These are phyloP conservation scores for Heliothis virescens DNA, from an alignment of 1,140 invertebrate species.

Conservation along the genomic window DNA sequence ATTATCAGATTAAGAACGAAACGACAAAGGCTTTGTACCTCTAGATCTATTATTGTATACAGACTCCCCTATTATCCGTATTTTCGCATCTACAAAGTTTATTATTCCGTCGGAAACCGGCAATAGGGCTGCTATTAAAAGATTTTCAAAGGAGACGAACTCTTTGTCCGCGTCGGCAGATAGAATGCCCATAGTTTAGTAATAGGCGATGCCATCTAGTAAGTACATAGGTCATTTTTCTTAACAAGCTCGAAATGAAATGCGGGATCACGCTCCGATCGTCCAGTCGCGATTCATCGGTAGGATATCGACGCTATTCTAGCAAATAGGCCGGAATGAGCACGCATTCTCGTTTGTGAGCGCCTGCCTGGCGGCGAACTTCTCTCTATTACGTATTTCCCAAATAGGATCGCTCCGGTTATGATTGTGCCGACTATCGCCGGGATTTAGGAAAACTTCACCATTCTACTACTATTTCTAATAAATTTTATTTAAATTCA, in stretches of 20 bases:
- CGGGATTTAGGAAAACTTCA: conserved; percentile 62
- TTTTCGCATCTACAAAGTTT: conserved; percentile 46
- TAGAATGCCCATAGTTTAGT: conserved; percentile 36
- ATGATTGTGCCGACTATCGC: conserved; percentile 63
- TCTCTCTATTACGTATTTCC: conserved; percentile 68
- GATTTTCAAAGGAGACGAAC: conserved; percentile 25
- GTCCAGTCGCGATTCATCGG: conserved; percentile 58
- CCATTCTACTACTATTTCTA: conserved; percentile 43
- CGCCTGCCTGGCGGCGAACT: conserved; percentile 70
- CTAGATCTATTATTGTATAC: conserved; percentile 44
- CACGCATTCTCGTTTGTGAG: conserved; percentile 60
- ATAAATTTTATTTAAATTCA: conserved; percentile 43
- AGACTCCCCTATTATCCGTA: conserved; percentile 41
- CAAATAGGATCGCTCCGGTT: conserved; percentile 70
- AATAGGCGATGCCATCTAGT: conserved; percentile 29
- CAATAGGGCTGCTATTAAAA: conserved; percentile 36
- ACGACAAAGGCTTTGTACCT: conserved; percentile 45
- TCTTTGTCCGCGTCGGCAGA: conserved; percentile 19
- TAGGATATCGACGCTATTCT: conserved; percentile 64
- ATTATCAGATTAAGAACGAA: conserved; percentile 59
- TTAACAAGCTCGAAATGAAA: conserved; percentile 63
- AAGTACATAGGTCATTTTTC: conserved; percentile 45
- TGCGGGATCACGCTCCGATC: conserved; percentile 67
- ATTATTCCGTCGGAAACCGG: conserved; percentile 26
- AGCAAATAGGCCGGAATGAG: conserved; percentile 66